Conservation (phyloP, 35 echinoderm and acorn worm species). For the Lytechinus pictus region DNA sequence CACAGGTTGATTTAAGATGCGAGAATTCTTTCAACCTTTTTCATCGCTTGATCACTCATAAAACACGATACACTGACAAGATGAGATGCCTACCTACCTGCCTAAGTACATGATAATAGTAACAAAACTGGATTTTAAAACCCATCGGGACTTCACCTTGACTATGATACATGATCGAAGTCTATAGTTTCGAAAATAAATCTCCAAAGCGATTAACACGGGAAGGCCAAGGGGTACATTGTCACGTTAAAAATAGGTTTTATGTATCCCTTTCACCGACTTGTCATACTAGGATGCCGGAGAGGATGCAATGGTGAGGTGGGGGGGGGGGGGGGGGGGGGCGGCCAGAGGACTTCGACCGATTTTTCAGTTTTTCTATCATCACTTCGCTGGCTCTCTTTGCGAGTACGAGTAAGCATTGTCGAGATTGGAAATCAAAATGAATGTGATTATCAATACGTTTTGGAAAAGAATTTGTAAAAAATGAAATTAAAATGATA, state of each 20-base stretch:
- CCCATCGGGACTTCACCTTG: background rate
- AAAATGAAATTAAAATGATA: too few relatives aligned
- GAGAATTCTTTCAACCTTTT: background rate
- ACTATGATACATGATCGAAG: background rate
- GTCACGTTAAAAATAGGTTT: background rate
- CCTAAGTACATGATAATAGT: background rate
- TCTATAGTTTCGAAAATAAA: slow-evolving; percentile 7
- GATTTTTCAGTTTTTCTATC: background rate
- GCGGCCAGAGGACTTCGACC: background rate
- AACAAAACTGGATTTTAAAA: slow-evolving; percentile 6
- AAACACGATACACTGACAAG: slow-evolving; percentile 26
- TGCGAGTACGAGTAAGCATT: background rate
- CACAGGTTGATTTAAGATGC: background rate
- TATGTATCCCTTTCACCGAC: background rate
- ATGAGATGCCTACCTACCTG: background rate
- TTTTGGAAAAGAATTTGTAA: too few relatives aligned
- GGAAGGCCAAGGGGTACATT: background rate
- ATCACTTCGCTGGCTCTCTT: background rate
- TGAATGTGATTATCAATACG: background rate
- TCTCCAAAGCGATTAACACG: background rate
- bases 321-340: background rate
- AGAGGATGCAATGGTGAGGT: background rate
- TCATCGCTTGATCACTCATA: background rate
- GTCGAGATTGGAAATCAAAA: background rate
- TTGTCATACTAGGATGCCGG: too few relatives aligned